Evolutionary conservation across 2,113 vertebrate genomes (phyloP), one percentile per base, ranked within the genome.

Genomic region (Gallinago media): DNA sequence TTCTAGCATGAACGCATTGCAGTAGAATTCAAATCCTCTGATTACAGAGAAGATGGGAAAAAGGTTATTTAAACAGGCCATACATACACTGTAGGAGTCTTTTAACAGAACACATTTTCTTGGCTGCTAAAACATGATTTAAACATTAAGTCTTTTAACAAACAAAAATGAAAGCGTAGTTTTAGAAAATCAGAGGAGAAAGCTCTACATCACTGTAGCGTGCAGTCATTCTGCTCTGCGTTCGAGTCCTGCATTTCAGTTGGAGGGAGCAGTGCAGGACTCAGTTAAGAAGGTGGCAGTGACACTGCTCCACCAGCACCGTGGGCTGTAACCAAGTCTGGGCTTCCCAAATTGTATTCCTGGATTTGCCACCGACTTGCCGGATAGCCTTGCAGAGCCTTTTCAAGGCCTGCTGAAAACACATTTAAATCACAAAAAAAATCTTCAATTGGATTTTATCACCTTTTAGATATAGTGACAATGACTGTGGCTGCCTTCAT

Each of bases 11-110:
- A 97, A 96, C 9, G 12, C 75, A 59, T 92, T 93, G 71, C 81
- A 88, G 96, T 88, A 95, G 92, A 96, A 97, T 94, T 97, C 94
- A 96, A 97, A 87, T 75, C 87, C 82, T 92, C 86, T 88, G 95
- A 90, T 87, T 91, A 58, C 88, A 96, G 52, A 78, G 75, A 87
- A 96, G 93, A 94, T 78, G 84, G 55, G 92, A 68, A 92, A 88
- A 95, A 96, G 92, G 79, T 95, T 98, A 93, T 96, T 96, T 96
- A 97, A 97, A 97, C 42, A 94, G 62, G 55, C 50, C 11, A 2
- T 92, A 56, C 29, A 72, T n/a, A 91, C 20, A 47, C 3, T 2
- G 27, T 54, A 80, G 73, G 47, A 62, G 77, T 73, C 52, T 95
- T 96, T 91, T 94, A 89, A 88, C 6, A 74, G 36, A 90, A 94